phyloP scores from a whole-genome alignment of 2,113 vertebrate species.

The Chaetodon trifascialis region DNA sequence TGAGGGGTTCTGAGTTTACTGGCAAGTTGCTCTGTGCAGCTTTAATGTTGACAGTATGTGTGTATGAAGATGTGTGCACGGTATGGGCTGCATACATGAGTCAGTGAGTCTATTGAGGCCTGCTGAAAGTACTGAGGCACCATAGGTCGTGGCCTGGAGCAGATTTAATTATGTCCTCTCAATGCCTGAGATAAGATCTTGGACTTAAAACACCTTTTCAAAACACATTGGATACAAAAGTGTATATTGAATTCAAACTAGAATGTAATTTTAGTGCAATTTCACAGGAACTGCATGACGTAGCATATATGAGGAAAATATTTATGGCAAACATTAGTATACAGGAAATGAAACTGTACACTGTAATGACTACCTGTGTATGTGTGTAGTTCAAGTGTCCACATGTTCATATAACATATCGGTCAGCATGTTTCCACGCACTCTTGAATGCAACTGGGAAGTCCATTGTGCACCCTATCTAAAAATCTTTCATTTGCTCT shows the following conservation, averaged over 20 bases:
- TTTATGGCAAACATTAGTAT: background rate
- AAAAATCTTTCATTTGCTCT: conserved; percentile 33
- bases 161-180: background rate
- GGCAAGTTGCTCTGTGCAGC: background rate
- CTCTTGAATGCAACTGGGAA: background rate
- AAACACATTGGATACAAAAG: too few species aligned
- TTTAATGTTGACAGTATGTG: background rate
- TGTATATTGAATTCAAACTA: too few species aligned
- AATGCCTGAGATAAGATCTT: background rate
- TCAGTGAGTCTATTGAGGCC: conserved; percentile 4
- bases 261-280: background rate
- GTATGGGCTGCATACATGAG: background rate
- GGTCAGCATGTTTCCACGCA: background rate
- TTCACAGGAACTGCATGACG: background rate
- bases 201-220: too few species aligned
- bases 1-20: too few species aligned
- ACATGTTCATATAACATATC: background rate
- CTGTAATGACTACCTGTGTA: background rate
- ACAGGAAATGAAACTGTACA: background rate
- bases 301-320: background rate
- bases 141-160: conserved; percentile 10
- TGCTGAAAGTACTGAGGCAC: conserved; percentile 9
- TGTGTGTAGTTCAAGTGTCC: conserved; percentile 3
- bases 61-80: background rate
- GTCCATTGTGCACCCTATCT: conserved; percentile 8